A percentile compares a stretch with the other conserved stretches of the same genome.
Conservation (phyloP, 2,113 vertebrate genomes). For the Alectura lathami region DNA sequence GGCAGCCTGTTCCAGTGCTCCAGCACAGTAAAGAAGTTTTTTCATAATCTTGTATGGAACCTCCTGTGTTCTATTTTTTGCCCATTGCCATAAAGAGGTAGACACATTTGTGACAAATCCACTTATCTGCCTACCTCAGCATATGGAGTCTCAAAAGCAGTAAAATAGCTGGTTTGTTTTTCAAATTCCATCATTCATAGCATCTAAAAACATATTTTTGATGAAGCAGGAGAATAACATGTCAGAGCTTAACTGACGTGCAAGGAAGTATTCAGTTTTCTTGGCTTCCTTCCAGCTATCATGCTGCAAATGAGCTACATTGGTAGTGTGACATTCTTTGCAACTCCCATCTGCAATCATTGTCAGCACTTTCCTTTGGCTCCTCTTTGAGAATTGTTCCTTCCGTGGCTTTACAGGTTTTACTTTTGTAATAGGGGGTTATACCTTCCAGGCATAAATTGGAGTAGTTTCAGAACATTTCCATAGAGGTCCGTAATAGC, state of each 20-base stretch:
- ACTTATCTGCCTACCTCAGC: neutral
- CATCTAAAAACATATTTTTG: neutral
- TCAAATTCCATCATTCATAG: neutral
- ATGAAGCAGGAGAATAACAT: neutral
- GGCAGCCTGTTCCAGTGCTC: too few species aligned
- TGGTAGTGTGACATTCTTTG: neutral
- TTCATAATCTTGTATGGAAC: too few species aligned
- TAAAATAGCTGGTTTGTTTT: neutral
- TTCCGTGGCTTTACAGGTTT: neutral
- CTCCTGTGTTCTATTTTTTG: too few species aligned
- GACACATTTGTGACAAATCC: neutral
- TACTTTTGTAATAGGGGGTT: neutral
- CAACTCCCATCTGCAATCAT: neutral
- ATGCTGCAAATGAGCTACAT: neutral
- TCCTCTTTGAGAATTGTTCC: neutral
- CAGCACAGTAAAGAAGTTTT: too few species aligned
- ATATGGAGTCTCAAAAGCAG: neutral
- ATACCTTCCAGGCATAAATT: neutral
- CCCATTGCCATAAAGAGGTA: neutral
- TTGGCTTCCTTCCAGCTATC: neutral
- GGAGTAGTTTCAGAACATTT: neutral
- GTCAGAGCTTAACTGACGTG: neutral
- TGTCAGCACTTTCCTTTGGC: rapidly evolving
- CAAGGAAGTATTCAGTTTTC: neutral
- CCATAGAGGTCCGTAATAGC: neutral